Percentiles rank a stretch among this genome's conserved stretches.
phyloP scores from a whole-genome alignment of 64 coral and sea anemone genomes.

The Pachyseris speciosa region DNA sequence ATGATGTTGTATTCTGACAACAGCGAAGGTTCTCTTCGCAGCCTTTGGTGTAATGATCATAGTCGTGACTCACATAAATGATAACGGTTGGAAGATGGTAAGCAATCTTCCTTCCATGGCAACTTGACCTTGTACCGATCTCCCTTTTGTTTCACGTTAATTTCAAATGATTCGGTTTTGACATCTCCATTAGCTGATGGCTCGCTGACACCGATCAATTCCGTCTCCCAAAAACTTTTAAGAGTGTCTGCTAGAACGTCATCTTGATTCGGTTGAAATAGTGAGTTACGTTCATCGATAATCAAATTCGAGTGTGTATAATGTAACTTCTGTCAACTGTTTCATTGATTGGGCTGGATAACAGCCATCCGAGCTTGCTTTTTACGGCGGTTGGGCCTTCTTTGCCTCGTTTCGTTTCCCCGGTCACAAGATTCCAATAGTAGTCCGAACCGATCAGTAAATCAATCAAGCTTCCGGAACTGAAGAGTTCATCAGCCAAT shows the following conservation, averaged over 20 bases:
- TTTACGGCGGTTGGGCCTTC: constrained; percentile 15
- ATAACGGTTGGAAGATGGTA: background rate
- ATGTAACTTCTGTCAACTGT: background rate
- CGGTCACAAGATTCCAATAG: constrained; percentile 13
- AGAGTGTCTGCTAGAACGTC: constrained; percentile 1
- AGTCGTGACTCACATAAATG: background rate
- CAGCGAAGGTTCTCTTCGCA: background rate
- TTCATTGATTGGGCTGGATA: constrained; percentile 6
- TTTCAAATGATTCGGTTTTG: constrained; percentile 18
- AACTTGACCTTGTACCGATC: constrained; percentile 1
- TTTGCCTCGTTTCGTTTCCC: background rate
- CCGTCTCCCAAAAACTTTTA: constrained; percentile 38
- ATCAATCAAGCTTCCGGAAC: constrained; percentile 4
- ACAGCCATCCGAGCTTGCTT: constrained; percentile 33
- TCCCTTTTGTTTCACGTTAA: background rate
- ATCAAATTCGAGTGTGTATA: constrained; percentile 36
- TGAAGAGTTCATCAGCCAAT: constrained; percentile 14
- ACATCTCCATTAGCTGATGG: background rate
- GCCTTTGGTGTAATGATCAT: background rate
- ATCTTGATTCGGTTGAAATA: background rate
- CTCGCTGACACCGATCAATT: background rate
- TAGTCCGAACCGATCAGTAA: constrained; percentile 19
- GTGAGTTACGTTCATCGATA: background rate
- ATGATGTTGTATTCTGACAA: constrained; percentile 42
- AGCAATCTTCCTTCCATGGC: constrained; percentile 1